These are phyloP conservation scores for Psophia crepitans DNA, from an alignment of 2,113 vertebrate species.

Conservation along the genomic window DNA sequence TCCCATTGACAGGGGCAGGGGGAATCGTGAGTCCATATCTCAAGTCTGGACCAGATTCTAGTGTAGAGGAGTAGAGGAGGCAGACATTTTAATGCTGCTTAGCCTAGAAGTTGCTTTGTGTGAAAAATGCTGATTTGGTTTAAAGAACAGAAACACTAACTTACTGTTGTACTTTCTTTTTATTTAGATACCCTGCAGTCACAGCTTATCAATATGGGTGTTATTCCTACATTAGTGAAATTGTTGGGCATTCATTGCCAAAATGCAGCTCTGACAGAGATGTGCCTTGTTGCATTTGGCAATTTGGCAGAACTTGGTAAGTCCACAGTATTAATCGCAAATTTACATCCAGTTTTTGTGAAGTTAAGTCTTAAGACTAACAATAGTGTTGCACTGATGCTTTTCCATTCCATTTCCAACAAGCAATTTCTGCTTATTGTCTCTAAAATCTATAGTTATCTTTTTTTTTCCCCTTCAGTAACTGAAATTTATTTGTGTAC, in stretches of 20 bases:
- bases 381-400: background rate
- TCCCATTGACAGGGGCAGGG: background rate
- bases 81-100: background rate
- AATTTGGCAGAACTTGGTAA: conserved; percentile 98
- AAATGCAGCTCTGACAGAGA: conserved; percentile 93
- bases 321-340: conserved; percentile 14
- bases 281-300: conserved; percentile 98
- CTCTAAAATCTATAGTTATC: background rate
- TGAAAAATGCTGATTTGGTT: conserved; percentile 9
- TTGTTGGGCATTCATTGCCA: conserved; percentile 91
- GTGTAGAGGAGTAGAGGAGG: background rate
- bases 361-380: background rate
- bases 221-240: conserved; percentile 95
- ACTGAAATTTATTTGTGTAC: background rate
- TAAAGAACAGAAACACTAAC: conserved; percentile 36
- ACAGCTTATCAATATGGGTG: conserved; percentile 96
- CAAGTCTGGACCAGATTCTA: background rate
- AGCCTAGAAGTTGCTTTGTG: background rate
- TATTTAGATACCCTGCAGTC: conserved; percentile 91
- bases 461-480: background rate
- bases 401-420: background rate
- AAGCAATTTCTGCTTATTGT: background rate
- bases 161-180: conserved; percentile 46
- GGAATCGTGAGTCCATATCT: background rate
- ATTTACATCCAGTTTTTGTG: background rate